Base-by-base conservation (phyloP, 1,140 invertebrate genomes). In the Glossosoma conforme region DNA sequence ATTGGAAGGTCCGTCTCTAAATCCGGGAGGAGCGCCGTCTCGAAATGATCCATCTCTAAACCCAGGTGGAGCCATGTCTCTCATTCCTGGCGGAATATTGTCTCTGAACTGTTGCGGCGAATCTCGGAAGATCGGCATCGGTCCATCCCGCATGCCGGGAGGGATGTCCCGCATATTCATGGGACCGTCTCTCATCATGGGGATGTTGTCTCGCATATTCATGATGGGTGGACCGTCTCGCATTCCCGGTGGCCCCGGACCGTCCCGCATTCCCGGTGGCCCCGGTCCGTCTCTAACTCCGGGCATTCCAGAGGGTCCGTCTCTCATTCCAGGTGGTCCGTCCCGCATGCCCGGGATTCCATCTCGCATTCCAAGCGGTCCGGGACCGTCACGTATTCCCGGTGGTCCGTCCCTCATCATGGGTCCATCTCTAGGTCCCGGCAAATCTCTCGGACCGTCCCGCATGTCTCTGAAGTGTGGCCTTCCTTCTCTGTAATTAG, bases 111-210 rank as follows among this genome's bases (percentile, higher is more conserved):
- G 13, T 25, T 5, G 32, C 1, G 65, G 59, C 38, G 52, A 61
- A 41, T 74, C 70, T 33, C 70, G 60, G 54, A 70, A 74, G 13
- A 57, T 53, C 25, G 44, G 22, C 11, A 61, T 60, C 20, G 65
- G 65, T 13, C 56, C 56, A 13, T 58, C 56, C 69, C 69, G 43
- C 65, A 63, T 52, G 13, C 14, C 25, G 2, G 28, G 20, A 8
- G 40, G 48, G 1, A 32, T 42, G 28, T 51, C 48, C 30, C 48
- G 44, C 9, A 51, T 14, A 10, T 15, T 22, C 15, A 18, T 32
- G 1, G 18, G 48, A 19, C 46, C 46, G 13, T 51, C 48, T 13
- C 48, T 44, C 9, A 51, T n/a, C 18, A 32, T 35, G 1, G 40
- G 48, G 9, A 9, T 9, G 8, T 14, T n/a, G 9, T 49, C 46